Evolutionary conservation across 1,140 invertebrate species (phyloP).

Genomic region (Drosophila novamexicana): DNA sequence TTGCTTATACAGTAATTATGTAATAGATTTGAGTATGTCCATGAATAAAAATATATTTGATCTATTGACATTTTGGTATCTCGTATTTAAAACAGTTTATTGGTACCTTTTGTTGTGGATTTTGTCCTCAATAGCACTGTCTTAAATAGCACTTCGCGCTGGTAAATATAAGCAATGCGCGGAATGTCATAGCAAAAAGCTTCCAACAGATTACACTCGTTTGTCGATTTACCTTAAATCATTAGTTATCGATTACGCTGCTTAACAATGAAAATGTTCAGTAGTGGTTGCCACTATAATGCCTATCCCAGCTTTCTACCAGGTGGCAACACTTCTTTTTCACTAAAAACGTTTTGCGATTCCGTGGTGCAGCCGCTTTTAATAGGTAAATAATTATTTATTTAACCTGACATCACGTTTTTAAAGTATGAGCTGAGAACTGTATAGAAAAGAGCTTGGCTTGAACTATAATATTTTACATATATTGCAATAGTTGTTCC

Average conservation of each 20-base stretch:
- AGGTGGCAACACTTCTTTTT: slow-evolving; percentile 35
- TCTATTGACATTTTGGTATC: background rate
- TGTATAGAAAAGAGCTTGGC: background rate
- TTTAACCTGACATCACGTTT: slow-evolving; percentile 26
- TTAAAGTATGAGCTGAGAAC: slow-evolving; percentile 3
- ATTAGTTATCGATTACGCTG: slow-evolving; percentile 8
- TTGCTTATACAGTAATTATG: slow-evolving; percentile 67
- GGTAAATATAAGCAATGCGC: slow-evolving; percentile 17
- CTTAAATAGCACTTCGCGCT: too few relatives aligned
- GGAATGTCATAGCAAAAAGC: slow-evolving; percentile 9
- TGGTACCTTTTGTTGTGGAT: too few relatives aligned
- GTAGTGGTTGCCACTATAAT: background rate
- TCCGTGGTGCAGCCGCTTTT: slow-evolving; percentile 21
- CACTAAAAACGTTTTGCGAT: slow-evolving; percentile 45
- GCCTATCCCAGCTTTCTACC: background rate
- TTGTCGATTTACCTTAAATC: background rate
- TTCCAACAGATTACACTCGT: background rate
- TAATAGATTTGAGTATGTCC: slow-evolving; percentile 31
- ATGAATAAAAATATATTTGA: slow-evolving; percentile 16
- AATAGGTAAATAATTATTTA: slow-evolving; percentile 38
- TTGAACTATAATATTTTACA: slow-evolving; percentile 16
- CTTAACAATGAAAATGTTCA: background rate
- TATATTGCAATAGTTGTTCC: background rate
- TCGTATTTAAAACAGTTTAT: too few relatives aligned
- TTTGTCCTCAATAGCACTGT: too few relatives aligned